Evolutionary conservation across 1,140 invertebrate species (phyloP).

Genomic region (Dinoponera quadriceps): DNA sequence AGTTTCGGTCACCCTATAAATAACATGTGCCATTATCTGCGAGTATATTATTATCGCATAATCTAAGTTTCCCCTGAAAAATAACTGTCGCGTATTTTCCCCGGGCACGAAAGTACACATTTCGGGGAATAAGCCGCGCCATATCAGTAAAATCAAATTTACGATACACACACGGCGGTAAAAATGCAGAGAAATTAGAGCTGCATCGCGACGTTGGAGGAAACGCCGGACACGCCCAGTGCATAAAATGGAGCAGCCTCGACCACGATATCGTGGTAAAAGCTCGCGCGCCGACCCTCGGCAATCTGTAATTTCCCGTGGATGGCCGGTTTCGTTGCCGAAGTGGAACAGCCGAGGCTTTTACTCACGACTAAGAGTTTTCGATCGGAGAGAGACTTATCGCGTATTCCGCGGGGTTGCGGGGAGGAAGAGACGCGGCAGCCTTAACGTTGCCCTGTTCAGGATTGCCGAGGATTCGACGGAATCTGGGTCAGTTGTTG

Average conservation of each 20-base stretch:
- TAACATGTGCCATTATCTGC: too few species aligned
- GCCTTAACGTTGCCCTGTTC: constrained; percentile 46
- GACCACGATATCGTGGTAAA: constrained; percentile 8
- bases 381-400: constrained; percentile 27
- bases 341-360: constrained; percentile 35
- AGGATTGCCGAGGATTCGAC: constrained; percentile 45
- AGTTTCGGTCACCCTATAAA: too few species aligned
- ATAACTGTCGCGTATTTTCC: not conserved
- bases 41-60: too few species aligned
- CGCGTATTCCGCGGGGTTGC: not conserved
- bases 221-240: constrained; percentile 41
- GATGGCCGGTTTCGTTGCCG: constrained; percentile 25
- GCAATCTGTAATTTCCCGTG: constrained; percentile 45
- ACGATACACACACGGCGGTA: too few species aligned
- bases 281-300: not conserved
- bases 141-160: not conserved
- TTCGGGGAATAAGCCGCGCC: not conserved
- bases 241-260: constrained; percentile 36
- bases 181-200: not conserved
- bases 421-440: constrained; percentile 23
- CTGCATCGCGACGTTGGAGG: not conserved
- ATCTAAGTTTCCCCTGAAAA: not conserved
- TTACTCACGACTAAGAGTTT: constrained; percentile 27
- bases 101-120: too few species aligned
- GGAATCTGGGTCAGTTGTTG: constrained; percentile 68